Conservation (phyloP, 1,140 invertebrate species). For the Arctopsyche grandis region DNA sequence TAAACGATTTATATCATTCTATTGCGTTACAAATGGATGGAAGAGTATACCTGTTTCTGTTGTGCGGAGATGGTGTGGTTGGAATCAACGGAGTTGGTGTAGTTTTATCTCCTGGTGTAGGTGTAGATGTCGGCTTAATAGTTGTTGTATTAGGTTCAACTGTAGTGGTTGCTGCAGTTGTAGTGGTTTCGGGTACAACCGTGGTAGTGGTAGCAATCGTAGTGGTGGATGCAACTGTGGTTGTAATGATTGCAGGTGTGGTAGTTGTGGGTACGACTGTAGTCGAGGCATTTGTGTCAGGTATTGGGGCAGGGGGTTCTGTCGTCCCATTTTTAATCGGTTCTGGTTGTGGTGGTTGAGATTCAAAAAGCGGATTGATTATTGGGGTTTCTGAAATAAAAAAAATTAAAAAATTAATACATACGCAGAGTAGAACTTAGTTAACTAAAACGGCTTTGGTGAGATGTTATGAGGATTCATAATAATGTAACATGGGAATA, state of each 20-base stretch:
- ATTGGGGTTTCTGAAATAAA: too few species aligned
- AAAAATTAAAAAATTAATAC: too few species aligned
- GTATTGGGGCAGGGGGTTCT: neutral
- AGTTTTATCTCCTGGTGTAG: neutral
- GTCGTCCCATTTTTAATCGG: too few species aligned
- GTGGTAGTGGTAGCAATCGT: neutral
- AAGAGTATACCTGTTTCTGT: slow-evolving; percentile 11
- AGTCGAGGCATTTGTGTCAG: neutral
- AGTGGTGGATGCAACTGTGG: neutral
- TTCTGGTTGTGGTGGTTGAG: too few species aligned
- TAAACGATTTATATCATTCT: too few species aligned
- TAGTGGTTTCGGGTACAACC: neutral
- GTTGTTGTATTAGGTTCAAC: neutral
- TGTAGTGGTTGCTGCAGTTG: neutral
- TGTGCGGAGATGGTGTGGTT: slow-evolving; percentile 1
- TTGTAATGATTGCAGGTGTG: neutral
- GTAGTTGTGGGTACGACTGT: neutral
- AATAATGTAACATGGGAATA: too few species aligned
- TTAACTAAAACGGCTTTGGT: too few species aligned
- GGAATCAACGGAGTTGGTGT: neutral
- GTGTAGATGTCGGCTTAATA: neutral
- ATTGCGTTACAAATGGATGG: too few species aligned
- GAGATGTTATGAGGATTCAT: too few species aligned
- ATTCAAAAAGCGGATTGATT: too few species aligned
- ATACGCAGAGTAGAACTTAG: too few species aligned